These are phyloP conservation scores for Carapus acus DNA, from an alignment of 2,797 vertebrate species.

Conservation along the genomic window DNA sequence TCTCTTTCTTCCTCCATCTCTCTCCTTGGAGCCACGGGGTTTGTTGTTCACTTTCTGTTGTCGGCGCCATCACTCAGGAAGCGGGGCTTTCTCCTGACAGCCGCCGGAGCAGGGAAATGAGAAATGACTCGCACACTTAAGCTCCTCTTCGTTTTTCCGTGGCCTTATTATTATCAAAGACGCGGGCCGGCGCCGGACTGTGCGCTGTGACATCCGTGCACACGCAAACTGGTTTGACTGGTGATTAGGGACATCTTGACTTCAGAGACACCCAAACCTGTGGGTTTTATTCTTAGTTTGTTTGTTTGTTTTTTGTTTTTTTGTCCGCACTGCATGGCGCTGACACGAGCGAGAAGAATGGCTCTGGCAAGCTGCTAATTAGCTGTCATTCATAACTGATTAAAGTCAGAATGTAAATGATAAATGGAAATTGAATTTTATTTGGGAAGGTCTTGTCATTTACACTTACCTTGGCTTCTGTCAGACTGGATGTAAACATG, in stretches of 20 bases:
- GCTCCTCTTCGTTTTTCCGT: slow-evolving; percentile 71
- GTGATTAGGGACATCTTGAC: slow-evolving; percentile 63
- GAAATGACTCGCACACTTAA: slow-evolving; percentile 73
- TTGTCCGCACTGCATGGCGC: slow-evolving; percentile 48
- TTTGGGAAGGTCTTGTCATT: slow-evolving; percentile 51
- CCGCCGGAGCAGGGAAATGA: slow-evolving; percentile 66
- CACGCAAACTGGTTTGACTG: slow-evolving; percentile 37
- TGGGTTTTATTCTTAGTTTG: no score
- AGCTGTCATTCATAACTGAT: slow-evolving; percentile 72
- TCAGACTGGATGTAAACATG: slow-evolving; percentile 48
- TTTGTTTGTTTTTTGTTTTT: no score
- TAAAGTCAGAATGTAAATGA: slow-evolving; percentile 65
- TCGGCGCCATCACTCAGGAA: slow-evolving; percentile 68
- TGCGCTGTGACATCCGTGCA: slow-evolving; percentile 1
- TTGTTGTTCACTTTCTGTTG: slow-evolving; percentile 69
- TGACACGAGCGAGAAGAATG: slow-evolving; percentile 56
- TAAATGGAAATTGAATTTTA: slow-evolving; percentile 62
- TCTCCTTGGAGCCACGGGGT: slow-evolving; percentile 53
- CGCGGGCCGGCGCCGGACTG: background rate
- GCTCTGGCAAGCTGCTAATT: slow-evolving; percentile 59
- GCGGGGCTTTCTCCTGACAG: slow-evolving; percentile 64
- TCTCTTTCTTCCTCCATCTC: slow-evolving; percentile 22
- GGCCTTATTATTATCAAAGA: slow-evolving; percentile 63
- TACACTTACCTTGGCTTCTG: slow-evolving; percentile 32
- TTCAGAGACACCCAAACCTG: slow-evolving; percentile 56